Conservation (phyloP, 2,888 invertebrate species). For the Scaptomyza flava region DNA sequence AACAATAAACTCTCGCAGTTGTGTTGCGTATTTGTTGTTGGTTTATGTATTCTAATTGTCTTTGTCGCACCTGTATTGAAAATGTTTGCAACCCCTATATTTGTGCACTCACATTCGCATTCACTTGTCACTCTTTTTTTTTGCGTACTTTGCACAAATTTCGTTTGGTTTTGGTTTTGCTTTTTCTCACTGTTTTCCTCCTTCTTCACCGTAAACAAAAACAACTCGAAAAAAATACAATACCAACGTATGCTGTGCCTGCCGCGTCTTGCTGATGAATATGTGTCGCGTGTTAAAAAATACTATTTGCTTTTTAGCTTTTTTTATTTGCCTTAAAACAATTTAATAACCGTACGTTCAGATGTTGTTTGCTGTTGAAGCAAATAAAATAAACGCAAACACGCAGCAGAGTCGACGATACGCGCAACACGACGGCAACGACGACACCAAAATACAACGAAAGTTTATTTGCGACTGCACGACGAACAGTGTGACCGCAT, state of each 20-base stretch:
- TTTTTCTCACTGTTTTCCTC: slow-evolving; percentile 3
- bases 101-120: slow-evolving; percentile 5
- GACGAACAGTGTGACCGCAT: slow-evolving; percentile 34
- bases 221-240: slow-evolving; percentile 40
- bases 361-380: slow-evolving; percentile 15
- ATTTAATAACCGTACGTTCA: slow-evolving; percentile 29
- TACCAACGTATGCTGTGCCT: neutral
- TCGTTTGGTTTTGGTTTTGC: slow-evolving; percentile 11
- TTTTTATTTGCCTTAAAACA: slow-evolving; percentile 33
- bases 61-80: slow-evolving; percentile 37
- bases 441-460: slow-evolving; percentile 57
- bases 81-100: slow-evolving; percentile 54
- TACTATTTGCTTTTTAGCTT: slow-evolving; percentile 20
- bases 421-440: slow-evolving; percentile 50
- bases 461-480: slow-evolving; percentile 35
- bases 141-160: slow-evolving; percentile 28
- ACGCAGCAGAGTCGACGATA: slow-evolving; percentile 28
- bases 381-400: slow-evolving; percentile 39
- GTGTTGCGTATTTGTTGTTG: slow-evolving; percentile 20
- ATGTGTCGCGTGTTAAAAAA: slow-evolving; percentile 20
- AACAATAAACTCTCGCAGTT: neutral
- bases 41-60: slow-evolving; percentile 1
- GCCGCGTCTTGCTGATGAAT: slow-evolving; percentile 7
- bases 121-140: slow-evolving; percentile 43
- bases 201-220: slow-evolving; percentile 33